A percentile compares a stretch with the other conserved stretches of the same genome.
Evolutionary conservation across 1,140 invertebrate species (phyloP).

Genomic region (Cherax destructor): DNA sequence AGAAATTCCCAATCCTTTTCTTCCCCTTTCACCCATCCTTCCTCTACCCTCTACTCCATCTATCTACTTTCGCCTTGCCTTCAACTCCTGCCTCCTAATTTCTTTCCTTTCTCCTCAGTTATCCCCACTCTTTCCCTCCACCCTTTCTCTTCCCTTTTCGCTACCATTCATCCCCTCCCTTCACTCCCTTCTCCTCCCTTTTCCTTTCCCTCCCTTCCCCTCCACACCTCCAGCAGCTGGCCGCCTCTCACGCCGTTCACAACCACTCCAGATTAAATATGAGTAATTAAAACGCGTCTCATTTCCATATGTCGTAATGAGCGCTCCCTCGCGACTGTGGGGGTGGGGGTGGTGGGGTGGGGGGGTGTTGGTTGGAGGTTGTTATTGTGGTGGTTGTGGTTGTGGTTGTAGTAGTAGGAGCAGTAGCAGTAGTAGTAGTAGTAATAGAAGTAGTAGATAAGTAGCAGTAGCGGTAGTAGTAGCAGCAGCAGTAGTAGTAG

Average conservation of each 20-base stretch:
- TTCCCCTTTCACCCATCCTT: not conserved
- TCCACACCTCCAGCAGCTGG: not conserved
- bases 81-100: too few relatives aligned
- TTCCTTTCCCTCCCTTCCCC: not conserved
- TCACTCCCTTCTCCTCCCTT: not conserved
- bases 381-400: not conserved
- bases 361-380: not conserved
- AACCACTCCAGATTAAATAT: conserved; percentile 25
- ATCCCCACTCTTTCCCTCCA: too few relatives aligned
- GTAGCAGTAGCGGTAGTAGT: too few relatives aligned
- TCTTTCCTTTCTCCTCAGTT: too few relatives aligned
- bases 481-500: too few relatives aligned
- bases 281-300: conserved; percentile 40
- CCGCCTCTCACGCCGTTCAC: not conserved
- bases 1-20: too few relatives aligned
- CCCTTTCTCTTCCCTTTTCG: too few relatives aligned
- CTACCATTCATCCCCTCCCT: not conserved
- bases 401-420: not conserved
- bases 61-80: not conserved
- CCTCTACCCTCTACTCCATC: not conserved
- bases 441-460: too few relatives aligned
- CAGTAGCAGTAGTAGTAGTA: too few relatives aligned
- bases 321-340: conserved; percentile 9
- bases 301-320: conserved; percentile 52
- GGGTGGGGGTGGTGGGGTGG: not conserved